Evolutionary conservation across 2,888 invertebrate species (phyloP).

Genomic region (Metallyticus violacea): DNA sequence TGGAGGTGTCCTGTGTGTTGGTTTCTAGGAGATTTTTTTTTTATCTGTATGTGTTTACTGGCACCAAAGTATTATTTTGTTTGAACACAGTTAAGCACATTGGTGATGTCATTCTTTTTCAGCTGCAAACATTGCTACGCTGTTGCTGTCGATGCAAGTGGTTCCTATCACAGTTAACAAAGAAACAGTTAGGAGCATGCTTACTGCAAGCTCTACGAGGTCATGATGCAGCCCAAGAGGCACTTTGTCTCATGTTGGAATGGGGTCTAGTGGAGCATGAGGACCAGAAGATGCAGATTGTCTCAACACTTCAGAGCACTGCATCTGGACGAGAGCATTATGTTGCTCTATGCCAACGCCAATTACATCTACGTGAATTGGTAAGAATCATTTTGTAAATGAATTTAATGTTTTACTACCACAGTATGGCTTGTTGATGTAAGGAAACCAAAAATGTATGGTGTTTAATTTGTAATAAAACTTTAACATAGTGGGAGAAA

Average conservation of each 20-base stretch:
- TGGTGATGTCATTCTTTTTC: conserved; percentile 39
- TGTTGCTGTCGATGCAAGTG: conserved; percentile 74
- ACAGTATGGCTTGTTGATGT: neutral
- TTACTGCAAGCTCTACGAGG: conserved; percentile 69
- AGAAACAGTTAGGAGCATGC: conserved; percentile 63
- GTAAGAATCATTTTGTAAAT: conserved; percentile 47
- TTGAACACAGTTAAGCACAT: no score
- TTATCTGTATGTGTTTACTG: no score
- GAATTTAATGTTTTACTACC: neutral
- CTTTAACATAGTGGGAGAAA: no score
- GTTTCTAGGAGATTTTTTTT: no score
- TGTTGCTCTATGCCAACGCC: conserved; percentile 67
- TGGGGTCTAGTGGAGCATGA: conserved; percentile 63
- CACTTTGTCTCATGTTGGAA: conserved; percentile 73
- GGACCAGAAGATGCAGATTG: conserved; percentile 46
- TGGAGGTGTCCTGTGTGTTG: no score
- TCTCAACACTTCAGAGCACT: conserved; percentile 57
- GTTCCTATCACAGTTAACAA: conserved; percentile 64
- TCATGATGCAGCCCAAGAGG: conserved; percentile 61
- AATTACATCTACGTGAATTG: conserved; percentile 69
- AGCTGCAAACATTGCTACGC: conserved; percentile 60
- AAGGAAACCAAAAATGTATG: no score
- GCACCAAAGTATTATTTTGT: no score
- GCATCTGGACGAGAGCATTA: conserved; percentile 65
- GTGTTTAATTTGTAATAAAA: no score